Base-by-base conservation (phyloP, 1,140 invertebrate genomes). In the Drosophila teissieri region DNA sequence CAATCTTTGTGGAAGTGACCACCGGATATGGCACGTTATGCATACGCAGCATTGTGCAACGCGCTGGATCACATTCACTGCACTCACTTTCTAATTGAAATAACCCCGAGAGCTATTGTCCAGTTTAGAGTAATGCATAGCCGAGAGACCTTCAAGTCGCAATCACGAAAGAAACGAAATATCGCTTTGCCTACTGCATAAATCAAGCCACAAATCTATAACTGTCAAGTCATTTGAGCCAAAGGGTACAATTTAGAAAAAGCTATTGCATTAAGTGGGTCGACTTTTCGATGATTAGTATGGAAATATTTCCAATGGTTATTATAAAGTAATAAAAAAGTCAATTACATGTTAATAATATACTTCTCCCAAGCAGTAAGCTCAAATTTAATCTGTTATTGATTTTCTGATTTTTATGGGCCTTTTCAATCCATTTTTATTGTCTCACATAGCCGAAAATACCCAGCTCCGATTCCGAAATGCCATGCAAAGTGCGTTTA, bases 41-140 rank as follows among this genome's bases (percentile, higher is more conserved):
- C 73, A 85, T 85, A 78, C 82, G 81, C 78, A 77, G 61, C 45
- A 68, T 85, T 55, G 67, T 78, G 81, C 77, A 57, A 86, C 68
- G 49, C 12, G 15, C 44, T 55, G 53, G 45, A 64, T 85, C 55
- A 22, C 84, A 74, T 63, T 69, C n/a, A 37, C 46, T 55, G 39
- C 67, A 70, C 36, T 19, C 34, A 78, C 58, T 80, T 79, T 79
- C 73, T 69, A 77, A 77, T 52, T 54, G 63, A 27, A 51, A 53
- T 44, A 39, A 40, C 49, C 58, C 22, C 56, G 7, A 61, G 39
- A 61, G 44, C 76, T 27, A 84, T 86, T 86, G 83, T 76, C 62
- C 73, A 57, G 40, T 24, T 27, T 3, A 6, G 49, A 40, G 56
- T 64, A 74, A 73, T 46, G 64, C 52, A 31, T 12, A 49, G 36